phyloP scores from a whole-genome alignment of 2,888 invertebrate genomes.

The Trachelus tabidus region DNA sequence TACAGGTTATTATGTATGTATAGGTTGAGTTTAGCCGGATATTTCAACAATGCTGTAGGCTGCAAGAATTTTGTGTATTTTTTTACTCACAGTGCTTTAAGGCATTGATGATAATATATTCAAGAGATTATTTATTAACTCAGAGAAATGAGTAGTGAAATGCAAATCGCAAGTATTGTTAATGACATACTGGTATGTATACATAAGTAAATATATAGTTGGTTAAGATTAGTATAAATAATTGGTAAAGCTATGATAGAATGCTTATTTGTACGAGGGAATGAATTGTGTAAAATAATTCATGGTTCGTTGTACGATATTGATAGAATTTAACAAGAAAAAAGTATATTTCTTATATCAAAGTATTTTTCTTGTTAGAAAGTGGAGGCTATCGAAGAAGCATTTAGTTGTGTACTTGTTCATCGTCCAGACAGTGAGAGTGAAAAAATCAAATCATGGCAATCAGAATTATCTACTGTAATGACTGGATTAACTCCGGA shows the following conservation, averaged over 20 bases:
- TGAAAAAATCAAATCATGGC: slow-evolving; percentile 76
- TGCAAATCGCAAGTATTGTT: slow-evolving; percentile 73
- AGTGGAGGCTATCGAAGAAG: slow-evolving; percentile 88
- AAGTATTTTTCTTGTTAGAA: slow-evolving; percentile 68
- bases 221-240: not conserved
- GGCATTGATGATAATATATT: not conserved
- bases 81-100: not conserved
- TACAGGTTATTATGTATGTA: not conserved
- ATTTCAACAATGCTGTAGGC: not conserved
- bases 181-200: slow-evolving; percentile 75
- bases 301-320: not conserved
- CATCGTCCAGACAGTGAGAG: slow-evolving; percentile 79
- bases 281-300: not conserved
- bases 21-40: not conserved
- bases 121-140: not conserved
- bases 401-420: slow-evolving; percentile 88
- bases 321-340: not conserved
- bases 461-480: slow-evolving; percentile 75
- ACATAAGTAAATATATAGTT: not conserved
- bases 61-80: not conserved
- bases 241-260: not conserved
- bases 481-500: slow-evolving; percentile 78
- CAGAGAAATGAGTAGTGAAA: slow-evolving; percentile 70
- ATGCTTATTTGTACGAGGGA: not conserved
- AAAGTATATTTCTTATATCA: not conserved